Conservation (phyloP, 2,888 invertebrate genomes). For the Dusona sp. region DNA sequence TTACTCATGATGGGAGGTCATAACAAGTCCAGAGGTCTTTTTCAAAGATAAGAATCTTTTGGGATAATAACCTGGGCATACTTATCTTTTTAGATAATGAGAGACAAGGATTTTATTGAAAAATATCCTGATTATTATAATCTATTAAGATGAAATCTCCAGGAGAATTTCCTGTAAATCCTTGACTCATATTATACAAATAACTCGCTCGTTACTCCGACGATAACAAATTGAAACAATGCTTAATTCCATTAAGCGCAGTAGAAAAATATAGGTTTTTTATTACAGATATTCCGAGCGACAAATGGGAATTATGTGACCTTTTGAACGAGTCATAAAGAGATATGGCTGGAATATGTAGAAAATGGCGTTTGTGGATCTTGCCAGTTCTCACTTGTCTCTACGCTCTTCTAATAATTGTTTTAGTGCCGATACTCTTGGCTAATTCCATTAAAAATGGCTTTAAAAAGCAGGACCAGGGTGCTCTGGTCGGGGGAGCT, state of each 20-base stretch:
- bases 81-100: not conserved
- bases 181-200: not conserved
- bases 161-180: not conserved
- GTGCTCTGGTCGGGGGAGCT: conserved; percentile 94
- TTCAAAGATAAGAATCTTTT: not conserved
- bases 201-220: not conserved
- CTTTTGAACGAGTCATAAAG: conserved; percentile 41
- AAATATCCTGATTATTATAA: too few relatives aligned
- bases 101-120: too few relatives aligned
- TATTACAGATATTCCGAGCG: conserved; percentile 38
- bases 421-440: conserved; percentile 93
- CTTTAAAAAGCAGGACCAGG: conserved; percentile 92
- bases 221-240: too few relatives aligned
- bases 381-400: conserved; percentile 92
- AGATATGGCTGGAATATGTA: conserved; percentile 82
- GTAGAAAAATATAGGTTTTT: conserved; percentile 14
- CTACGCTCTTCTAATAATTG: conserved; percentile 92
- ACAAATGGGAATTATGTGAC: conserved; percentile 75
- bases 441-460: conserved; percentile 92
- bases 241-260: not conserved
- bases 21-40: not conserved
- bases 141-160: too few relatives aligned
- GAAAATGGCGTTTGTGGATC: conserved; percentile 94
- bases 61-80: not conserved
- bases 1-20: not conserved